A percentile compares a stretch with the other conserved stretches of the same genome.
These are phyloP conservation scores for Pantherophis alleghaniensis DNA, from an alignment of 2,797 vertebrate species.

Conservation along the genomic window DNA sequence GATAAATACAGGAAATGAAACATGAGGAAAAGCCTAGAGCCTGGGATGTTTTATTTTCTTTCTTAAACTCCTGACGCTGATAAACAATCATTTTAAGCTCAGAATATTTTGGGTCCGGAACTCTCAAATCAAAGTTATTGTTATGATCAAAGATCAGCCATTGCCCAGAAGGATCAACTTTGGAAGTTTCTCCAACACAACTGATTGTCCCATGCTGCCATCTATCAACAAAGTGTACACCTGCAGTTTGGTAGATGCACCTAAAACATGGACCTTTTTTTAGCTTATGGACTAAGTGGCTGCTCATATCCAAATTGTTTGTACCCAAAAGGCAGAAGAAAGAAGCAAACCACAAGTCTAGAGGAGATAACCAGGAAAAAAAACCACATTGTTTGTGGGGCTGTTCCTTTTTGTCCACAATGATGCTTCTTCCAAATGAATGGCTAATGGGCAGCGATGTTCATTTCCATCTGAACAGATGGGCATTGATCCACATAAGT, in stretches of 20 bases:
- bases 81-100: neutral
- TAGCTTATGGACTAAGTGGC: neutral
- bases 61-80: neutral
- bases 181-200: neutral
- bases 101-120: neutral
- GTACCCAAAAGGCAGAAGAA: neutral
- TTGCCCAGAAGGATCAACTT: neutral
- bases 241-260: neutral
- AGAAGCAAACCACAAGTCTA: neutral
- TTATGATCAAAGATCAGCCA: neutral
- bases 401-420: neutral
- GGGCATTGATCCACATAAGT: neutral
- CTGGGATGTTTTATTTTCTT: too few species aligned
- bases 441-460: neutral
- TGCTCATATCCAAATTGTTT: neutral
- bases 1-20: neutral
- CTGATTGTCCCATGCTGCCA: conserved; percentile 35
- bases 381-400: too few species aligned
- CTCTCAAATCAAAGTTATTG: neutral
- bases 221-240: neutral
- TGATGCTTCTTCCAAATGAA: neutral
- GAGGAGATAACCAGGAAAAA: neutral
- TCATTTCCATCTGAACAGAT: neutral
- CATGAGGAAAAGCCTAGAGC: neutral
- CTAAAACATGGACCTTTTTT: neutral